phyloP scores from a whole-genome alignment of 1,140 invertebrate genomes.

The Drosophila rhopaloa region DNA sequence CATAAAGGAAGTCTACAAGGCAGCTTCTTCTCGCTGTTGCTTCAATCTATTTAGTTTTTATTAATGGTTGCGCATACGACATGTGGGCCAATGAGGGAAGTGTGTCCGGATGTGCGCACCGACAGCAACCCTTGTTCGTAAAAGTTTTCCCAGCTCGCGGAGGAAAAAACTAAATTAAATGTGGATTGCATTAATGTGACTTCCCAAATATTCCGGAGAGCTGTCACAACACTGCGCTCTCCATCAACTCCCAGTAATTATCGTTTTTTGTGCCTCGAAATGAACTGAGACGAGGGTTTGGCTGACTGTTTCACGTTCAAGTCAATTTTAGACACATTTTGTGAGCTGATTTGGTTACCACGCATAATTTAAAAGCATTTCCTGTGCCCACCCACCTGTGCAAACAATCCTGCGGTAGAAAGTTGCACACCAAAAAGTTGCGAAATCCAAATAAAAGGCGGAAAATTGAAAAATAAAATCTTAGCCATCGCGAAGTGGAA shows the following conservation, averaged over 20 bases:
- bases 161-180: slow-evolving; percentile 57
- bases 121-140: slow-evolving; percentile 44
- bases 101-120: background rate
- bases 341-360: slow-evolving; percentile 47
- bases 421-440: slow-evolving; percentile 38
- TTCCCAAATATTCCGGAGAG: slow-evolving; percentile 20
- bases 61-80: slow-evolving; percentile 73
- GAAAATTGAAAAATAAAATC: slow-evolving; percentile 37
- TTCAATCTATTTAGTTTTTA: slow-evolving; percentile 76
- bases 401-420: slow-evolving; percentile 39
- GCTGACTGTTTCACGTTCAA: slow-evolving; percentile 8
- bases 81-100: slow-evolving; percentile 39
- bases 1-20: slow-evolving; percentile 39
- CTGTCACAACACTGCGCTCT: slow-evolving; percentile 44
- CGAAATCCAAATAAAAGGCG: slow-evolving; percentile 31
- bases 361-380: slow-evolving; percentile 47
- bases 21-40: slow-evolving; percentile 21
- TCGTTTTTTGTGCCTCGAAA: slow-evolving; percentile 40
- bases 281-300: slow-evolving; percentile 52
- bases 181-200: slow-evolving; percentile 56
- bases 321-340: slow-evolving; percentile 55
- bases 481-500: background rate
- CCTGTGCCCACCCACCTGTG: slow-evolving; percentile 28
- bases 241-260: slow-evolving; percentile 32
- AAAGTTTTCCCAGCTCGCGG: slow-evolving; percentile 15